phyloP scores from a whole-genome alignment of 2,797 vertebrate species.

The Xenentodon cancila region DNA sequence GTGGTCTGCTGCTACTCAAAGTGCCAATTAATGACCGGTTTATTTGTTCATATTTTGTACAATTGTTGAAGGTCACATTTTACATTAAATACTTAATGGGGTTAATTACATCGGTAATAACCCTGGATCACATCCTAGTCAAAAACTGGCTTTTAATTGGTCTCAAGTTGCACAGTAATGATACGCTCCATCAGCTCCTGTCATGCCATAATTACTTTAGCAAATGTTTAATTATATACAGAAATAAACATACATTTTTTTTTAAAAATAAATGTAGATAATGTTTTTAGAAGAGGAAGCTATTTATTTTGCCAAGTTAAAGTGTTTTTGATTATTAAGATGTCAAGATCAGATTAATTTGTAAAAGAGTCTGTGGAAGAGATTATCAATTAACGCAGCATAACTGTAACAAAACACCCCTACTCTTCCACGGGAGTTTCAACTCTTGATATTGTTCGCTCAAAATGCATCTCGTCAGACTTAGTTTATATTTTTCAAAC shows the following conservation, averaged over 20 bases:
- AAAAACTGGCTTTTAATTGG: conserved; percentile 75
- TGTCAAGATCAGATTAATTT: conserved; percentile 10
- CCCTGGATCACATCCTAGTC: conserved; percentile 60
- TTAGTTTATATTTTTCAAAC: too few relatives aligned
- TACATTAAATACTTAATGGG: conserved; percentile 66
- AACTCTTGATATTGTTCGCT: neutral
- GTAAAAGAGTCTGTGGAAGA: neutral
- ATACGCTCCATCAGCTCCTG: conserved; percentile 66
- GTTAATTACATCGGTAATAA: conserved; percentile 74
- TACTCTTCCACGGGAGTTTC: neutral
- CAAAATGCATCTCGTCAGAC: too few relatives aligned
- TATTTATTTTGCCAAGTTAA: too few relatives aligned
- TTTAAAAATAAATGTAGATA: too few relatives aligned
- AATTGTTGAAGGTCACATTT: conserved; percentile 68
- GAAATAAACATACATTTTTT: conserved; percentile 16
- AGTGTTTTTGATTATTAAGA: too few relatives aligned
- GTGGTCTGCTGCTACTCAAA: conserved; percentile 21
- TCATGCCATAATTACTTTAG: conserved; percentile 58
- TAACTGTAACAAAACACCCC: neutral
- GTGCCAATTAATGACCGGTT: conserved; percentile 35
- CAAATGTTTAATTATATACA: conserved; percentile 53
- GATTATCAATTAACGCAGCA: neutral
- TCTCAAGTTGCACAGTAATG: conserved; percentile 68
- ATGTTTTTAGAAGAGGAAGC: too few relatives aligned
- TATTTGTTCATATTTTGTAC: conserved; percentile 58